These are phyloP conservation scores for Pangasius mekongensis DNA, from an alignment of 2,797 vertebrate genomes.

Conservation along the genomic window DNA sequence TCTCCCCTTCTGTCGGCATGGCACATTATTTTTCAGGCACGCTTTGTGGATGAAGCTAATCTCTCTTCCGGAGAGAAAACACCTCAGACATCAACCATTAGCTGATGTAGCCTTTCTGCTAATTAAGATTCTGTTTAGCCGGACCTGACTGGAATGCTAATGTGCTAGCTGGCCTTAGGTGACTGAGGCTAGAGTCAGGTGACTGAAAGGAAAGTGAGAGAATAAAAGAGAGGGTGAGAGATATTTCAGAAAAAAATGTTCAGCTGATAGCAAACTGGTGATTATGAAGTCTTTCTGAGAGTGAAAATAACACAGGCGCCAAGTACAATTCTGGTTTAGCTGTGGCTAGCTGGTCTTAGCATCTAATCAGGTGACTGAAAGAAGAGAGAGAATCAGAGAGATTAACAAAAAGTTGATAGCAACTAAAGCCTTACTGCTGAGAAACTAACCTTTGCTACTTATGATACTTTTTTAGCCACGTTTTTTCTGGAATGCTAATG, in stretches of 20 bases:
- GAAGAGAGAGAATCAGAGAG: background rate
- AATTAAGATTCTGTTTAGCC: conserved; percentile 84
- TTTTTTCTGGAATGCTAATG: conserved; percentile 72
- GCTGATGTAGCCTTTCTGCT: conserved; percentile 78
- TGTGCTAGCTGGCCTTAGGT: conserved; percentile 69
- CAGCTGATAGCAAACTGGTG: background rate
- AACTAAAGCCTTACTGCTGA: background rate
- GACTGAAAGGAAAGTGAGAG: background rate
- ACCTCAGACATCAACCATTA: conserved; percentile 79
- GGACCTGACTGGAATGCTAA: conserved; percentile 80
- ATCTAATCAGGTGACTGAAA: background rate
- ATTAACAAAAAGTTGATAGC: background rate
- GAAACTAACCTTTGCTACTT: background rate
- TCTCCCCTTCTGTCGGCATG: conserved; percentile 49
- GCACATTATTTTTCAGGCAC: conserved; percentile 77
- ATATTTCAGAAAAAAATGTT: background rate
- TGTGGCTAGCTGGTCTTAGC: background rate
- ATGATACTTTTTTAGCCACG: background rate
- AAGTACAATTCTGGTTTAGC: background rate
- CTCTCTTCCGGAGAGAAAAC: conserved; percentile 72
- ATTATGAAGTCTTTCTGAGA: background rate
- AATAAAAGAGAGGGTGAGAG: background rate
- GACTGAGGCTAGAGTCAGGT: conserved; percentile 58
- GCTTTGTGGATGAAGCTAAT: conserved; percentile 76
- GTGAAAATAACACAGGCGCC: background rate